Evolutionary conservation across 2,113 vertebrate species (phyloP).

Genomic region (Lates calcarifer): DNA sequence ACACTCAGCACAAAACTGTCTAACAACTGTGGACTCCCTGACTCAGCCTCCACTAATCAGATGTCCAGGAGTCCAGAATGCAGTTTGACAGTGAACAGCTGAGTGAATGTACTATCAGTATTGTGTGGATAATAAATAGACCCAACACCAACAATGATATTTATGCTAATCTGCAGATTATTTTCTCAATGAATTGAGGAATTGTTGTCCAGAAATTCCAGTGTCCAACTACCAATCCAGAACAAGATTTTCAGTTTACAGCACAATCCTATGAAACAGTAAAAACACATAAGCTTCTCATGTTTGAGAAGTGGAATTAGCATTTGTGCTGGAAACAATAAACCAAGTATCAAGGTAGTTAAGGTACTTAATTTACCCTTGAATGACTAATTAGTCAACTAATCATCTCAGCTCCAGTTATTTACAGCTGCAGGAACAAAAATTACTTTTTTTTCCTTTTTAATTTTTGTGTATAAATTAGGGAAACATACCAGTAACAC

Average conservation of each 20-base stretch:
- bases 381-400: background rate
- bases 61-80: background rate
- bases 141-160: background rate
- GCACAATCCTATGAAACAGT: background rate
- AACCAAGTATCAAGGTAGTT: background rate
- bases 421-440: background rate
- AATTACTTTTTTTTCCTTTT: background rate
- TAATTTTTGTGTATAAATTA: background rate
- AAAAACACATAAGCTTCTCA: too few relatives aligned
- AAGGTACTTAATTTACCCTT: background rate
- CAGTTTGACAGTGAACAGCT: background rate
- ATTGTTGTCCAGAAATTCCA: background rate
- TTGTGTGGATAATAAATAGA: background rate
- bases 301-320: too few relatives aligned
- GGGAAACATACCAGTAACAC: too few relatives aligned
- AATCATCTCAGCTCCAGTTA: background rate
- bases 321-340: too few relatives aligned
- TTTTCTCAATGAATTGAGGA: background rate
- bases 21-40: background rate
- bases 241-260: background rate
- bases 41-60: background rate
- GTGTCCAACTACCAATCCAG: background rate
- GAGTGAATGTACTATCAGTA: background rate
- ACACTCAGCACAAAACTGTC: background rate
- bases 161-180: background rate